phyloP scores from a whole-genome alignment of 2,797 vertebrate genomes.

The Sebastes reedi region DNA sequence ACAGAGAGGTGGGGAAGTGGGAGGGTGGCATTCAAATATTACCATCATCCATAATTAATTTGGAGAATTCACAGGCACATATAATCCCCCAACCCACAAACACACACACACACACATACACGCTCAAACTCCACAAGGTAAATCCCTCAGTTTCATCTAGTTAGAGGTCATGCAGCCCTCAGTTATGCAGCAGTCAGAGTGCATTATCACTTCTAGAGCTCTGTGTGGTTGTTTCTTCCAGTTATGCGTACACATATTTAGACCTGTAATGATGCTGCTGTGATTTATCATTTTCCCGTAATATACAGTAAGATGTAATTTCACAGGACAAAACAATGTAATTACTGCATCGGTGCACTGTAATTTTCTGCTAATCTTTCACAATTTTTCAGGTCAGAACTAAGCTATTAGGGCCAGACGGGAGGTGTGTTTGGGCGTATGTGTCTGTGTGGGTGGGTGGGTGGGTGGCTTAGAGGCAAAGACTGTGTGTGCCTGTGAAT shows the following conservation, averaged over 20 bases:
- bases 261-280: neutral
- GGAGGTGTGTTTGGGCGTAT: neutral
- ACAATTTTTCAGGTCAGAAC: slow-evolving; percentile 1
- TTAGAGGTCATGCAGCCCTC: neutral
- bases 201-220: neutral
- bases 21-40: slow-evolving; percentile 23
- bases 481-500: neutral
- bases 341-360: neutral
- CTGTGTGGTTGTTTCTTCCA: neutral
- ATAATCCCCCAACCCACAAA: slow-evolving; percentile 23
- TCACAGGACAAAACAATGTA: neutral
- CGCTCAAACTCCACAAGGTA: neutral
- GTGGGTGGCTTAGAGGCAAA: neutral
- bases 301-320: neutral
- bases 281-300: neutral
- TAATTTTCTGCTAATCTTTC: slow-evolving; percentile 15
- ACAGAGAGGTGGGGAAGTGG: slow-evolving; percentile 3
- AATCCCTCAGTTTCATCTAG: neutral
- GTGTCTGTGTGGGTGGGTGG: neutral
- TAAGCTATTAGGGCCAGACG: neutral
- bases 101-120: neutral
- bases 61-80: slow-evolving; percentile 29
- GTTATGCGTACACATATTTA: neutral
- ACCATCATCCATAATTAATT: slow-evolving; percentile 49
- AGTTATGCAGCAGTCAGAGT: neutral